Conservation (phyloP, 2,888 invertebrate genomes). For the Caenorhabditis drosophilae region DNA sequence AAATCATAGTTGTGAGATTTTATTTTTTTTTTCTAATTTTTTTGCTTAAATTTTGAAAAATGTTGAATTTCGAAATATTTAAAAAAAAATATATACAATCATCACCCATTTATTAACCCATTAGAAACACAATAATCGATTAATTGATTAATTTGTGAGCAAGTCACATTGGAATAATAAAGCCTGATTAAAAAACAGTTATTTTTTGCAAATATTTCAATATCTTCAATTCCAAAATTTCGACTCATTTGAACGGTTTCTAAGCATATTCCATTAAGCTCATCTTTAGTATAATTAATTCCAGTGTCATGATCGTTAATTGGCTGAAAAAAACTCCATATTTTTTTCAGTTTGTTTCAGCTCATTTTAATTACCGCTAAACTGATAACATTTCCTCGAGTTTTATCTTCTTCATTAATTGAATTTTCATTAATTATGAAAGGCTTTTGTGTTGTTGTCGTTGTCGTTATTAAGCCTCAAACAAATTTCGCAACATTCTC, state of each 20-base stretch:
- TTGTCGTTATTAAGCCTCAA: constrained; percentile 35
- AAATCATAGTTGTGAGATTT: too few species aligned
- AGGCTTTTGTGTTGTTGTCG: too few species aligned
- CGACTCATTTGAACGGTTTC: constrained; percentile 38
- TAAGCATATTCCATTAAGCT: constrained; percentile 32
- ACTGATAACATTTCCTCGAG: constrained; percentile 17
- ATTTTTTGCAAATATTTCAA: constrained; percentile 43
- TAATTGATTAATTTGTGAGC: constrained; percentile 46
- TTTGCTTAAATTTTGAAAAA: not conserved
- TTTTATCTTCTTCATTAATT: constrained; percentile 8
- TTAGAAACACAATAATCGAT: constrained; percentile 42
- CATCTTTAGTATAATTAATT: constrained; percentile 31
- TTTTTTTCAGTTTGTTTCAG: not conserved
- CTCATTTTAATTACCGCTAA: constrained; percentile 12
- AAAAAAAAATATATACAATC: not conserved
- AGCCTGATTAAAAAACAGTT: constrained; percentile 47
- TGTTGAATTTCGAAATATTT: not conserved
- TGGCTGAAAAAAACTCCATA: constrained; percentile 26
- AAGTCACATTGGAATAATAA: constrained; percentile 48
- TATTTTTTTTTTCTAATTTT: too few species aligned
- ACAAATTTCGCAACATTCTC: constrained; percentile 12
- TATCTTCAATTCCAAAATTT: constrained; percentile 45
- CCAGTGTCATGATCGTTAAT: constrained; percentile 39
- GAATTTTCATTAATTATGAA: constrained; percentile 10
- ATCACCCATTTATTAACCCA: constrained; percentile 33